Evolutionary conservation across 2,113 vertebrate genomes (phyloP).

Genomic region (Pterocles burchelli): DNA sequence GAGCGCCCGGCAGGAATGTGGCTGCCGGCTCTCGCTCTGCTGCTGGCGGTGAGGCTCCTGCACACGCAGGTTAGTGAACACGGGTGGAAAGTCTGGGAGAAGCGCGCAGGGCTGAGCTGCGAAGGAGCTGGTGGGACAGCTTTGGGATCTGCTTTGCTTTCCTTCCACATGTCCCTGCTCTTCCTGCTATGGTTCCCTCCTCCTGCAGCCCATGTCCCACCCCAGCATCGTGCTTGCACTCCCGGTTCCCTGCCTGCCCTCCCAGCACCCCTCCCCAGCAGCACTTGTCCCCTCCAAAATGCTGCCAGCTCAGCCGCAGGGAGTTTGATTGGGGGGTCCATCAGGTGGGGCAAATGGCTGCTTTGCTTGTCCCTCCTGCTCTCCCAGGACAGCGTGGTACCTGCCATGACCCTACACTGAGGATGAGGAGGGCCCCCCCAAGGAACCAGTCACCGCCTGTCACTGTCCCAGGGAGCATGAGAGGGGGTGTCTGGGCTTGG

Average conservation of each 20-base stretch:
- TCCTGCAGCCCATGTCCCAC: not conserved
- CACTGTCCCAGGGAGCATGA: not conserved
- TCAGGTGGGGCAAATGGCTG: not conserved
- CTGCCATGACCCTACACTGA: fast-evolving
- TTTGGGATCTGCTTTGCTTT: not conserved
- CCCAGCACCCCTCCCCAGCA: not conserved
- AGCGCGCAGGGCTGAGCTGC: fast-evolving
- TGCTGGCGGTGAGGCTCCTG: not conserved
- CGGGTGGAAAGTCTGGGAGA: not conserved
- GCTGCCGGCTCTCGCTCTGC: not conserved
- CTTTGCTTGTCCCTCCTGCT: not conserved
- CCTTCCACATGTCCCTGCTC: not conserved
- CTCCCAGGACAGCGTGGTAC: not conserved
- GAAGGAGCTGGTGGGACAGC: not conserved
- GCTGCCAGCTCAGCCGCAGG: not conserved
- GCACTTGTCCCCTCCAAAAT: fast-evolving
- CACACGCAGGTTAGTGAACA: slow-evolving; percentile 22
- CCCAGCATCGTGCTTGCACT: not conserved
- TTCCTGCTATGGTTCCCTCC: not conserved
- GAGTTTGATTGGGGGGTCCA: not conserved
- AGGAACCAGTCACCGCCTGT: not conserved
- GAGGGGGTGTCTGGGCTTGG: not conserved
- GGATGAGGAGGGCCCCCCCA: not conserved
- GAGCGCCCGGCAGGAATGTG: not conserved
- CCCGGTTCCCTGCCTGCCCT: not conserved